Percentiles rank a stretch among this genome's conserved stretches.
Evolutionary conservation across 2,888 invertebrate genomes (phyloP).

Genomic region (Drosophila neotestacea): DNA sequence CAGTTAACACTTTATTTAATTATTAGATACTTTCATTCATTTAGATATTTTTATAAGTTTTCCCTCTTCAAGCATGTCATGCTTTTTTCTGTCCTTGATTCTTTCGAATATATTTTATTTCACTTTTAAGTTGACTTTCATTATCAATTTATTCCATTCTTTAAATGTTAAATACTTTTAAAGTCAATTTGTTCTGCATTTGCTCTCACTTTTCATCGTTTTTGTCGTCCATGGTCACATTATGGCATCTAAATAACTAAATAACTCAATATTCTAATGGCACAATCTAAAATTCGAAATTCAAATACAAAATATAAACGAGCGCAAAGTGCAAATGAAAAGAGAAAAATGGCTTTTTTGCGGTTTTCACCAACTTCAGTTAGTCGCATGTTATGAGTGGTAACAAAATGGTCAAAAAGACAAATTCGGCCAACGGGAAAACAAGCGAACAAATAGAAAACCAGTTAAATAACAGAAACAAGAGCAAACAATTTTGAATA

Average conservation of each 20-base stretch:
- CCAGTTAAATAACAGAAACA: constrained; percentile 14
- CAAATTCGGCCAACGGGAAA: not conserved
- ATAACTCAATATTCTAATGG: constrained; percentile 8
- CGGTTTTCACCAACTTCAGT: constrained; percentile 15
- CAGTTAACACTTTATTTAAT: too few relatives aligned
- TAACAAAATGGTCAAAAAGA: constrained; percentile 6
- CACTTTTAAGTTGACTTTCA: not conserved
- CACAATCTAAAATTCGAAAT: constrained; percentile 2
- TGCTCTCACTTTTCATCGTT: not conserved
- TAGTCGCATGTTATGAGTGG: constrained; percentile 1
- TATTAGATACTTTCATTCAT: not conserved
- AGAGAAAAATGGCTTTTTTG: constrained; percentile 40
- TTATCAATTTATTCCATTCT: not conserved
- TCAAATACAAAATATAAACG: constrained; percentile 7
- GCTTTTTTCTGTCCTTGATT: too few relatives aligned
- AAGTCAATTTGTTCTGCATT: not conserved
- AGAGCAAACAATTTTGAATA: constrained; percentile 15
- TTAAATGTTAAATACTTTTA: too few relatives aligned
- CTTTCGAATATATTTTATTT: not conserved
- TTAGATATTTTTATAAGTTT: not conserved
- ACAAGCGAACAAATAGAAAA: constrained; percentile 11
- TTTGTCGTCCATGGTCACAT: not conserved
- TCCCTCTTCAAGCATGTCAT: too few relatives aligned
- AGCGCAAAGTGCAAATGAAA: constrained; percentile 7
- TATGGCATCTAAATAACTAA: not conserved